Evolutionary conservation across 2,797 vertebrate genomes (phyloP), one percentile per base, ranked within the genome.

Genomic region (Taeniopygia guttata): DNA sequence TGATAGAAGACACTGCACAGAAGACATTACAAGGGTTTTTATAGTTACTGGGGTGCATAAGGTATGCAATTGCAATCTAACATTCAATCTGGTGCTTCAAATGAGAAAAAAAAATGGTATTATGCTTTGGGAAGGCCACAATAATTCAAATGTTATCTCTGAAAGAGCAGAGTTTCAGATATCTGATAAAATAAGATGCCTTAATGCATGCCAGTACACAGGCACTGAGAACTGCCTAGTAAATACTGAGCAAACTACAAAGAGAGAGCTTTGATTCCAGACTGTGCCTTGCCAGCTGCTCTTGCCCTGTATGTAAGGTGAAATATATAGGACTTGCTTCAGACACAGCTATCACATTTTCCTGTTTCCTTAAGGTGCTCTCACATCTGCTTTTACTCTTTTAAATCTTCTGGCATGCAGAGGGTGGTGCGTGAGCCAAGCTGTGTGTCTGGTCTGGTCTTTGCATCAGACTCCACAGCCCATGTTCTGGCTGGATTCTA

Each of bases 1-100:
- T 63, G 40, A 34, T 10, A 76, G 51, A 89, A 76, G 46, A 22
- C 26, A 22, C 1, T 32, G 40, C 34, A 36, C 34, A 46, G 17
- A 78, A n/a, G 36, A 38, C 36, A 38, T 38, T 68, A 17, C 1
- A 2, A 4, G 54, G 32, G 4, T 0, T 2, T 51, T 81, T 88
- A 15, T 40, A 59, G 56, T 32, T 82, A 3, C 45, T 42, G 48
- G 29, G 26, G 17, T 79, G 18, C 10, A 13, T 16, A n/a, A 63
- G 63, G 36, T 69, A 26, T 43, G 38, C 40, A 30, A 7, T 10
- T 69, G 17, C 52, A 34, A 32, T 40, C 51, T 84, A 40, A 48
- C 26, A 19, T 48, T 76, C 43, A 62, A 40, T 29, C 27, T 69
- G 72, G 34, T 18, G 16, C 16, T 81, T 67, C 66, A 72, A 90